These are phyloP conservation scores for Pachyramphus minor DNA, from an alignment of 2,113 vertebrate species.

Conservation along the genomic window DNA sequence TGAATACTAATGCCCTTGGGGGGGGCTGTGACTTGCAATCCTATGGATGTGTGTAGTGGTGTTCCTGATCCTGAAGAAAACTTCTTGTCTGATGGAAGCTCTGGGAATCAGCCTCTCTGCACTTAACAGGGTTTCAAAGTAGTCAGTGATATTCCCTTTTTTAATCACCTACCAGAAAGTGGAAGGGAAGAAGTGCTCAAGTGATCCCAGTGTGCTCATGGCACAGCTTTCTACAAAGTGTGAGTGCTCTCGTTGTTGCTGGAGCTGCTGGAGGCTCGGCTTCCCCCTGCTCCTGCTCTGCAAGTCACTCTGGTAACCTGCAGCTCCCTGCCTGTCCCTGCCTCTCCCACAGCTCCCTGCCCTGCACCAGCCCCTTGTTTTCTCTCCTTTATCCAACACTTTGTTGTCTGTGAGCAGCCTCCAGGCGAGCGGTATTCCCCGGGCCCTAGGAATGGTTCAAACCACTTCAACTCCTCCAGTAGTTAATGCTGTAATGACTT, in stretches of 20 bases:
- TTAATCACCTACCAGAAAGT: background rate
- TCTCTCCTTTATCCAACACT: background rate
- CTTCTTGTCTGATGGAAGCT: background rate
- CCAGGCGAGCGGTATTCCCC: accelerated
- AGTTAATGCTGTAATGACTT: background rate
- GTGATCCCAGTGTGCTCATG: background rate
- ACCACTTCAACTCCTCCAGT: background rate
- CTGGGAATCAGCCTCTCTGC: background rate
- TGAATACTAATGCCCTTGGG: background rate
- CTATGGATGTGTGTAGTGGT: accelerated
- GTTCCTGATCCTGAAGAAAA: background rate
- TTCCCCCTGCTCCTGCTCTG: background rate
- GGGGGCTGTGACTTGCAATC: background rate
- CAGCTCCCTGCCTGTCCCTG: background rate
- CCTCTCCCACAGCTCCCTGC: background rate
- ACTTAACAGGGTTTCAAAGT: background rate
- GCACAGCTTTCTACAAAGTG: background rate
- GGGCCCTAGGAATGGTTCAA: background rate
- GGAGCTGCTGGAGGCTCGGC: accelerated
- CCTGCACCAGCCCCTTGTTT: accelerated
- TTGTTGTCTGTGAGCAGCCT: accelerated
- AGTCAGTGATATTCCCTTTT: background rate
- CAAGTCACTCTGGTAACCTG: background rate
- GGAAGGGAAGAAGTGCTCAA: background rate
- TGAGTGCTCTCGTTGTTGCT: accelerated